phyloP scores from a whole-genome alignment of 2,797 vertebrate species.

The Cyclopterus lumpus region DNA sequence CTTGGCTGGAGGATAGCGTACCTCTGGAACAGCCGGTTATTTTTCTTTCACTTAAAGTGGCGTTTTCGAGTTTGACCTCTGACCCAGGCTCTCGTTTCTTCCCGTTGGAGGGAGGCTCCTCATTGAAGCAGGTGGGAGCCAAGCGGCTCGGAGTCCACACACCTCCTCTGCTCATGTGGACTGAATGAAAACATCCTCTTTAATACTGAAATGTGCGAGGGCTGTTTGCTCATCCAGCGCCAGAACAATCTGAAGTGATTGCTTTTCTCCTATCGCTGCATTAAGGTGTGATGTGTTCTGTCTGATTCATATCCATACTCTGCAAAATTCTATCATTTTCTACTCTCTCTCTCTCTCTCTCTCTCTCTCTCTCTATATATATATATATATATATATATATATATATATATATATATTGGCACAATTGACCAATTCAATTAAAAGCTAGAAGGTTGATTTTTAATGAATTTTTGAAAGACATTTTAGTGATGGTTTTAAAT shows the following conservation, averaged over 20 bases:
- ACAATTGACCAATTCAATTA: neutral
- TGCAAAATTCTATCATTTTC: conserved; percentile 21
- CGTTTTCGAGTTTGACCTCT: conserved; percentile 56
- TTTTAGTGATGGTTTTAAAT: neutral
- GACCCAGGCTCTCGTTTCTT: conserved; percentile 46
- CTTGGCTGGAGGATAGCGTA: conserved; percentile 39
- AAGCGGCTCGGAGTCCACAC: conserved; percentile 7
- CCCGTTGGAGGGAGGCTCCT: conserved; percentile 48
- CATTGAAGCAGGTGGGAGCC: conserved; percentile 49
- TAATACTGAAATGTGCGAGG: conserved; percentile 15
- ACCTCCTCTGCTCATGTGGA: conserved; percentile 39
- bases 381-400: too few species aligned
- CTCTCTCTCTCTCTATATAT: too few species aligned
- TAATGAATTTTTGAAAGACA: neutral
- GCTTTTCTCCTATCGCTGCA: conserved; percentile 37
- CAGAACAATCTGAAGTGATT: conserved; percentile 34
- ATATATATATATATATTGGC: neutral
- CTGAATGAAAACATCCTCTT: conserved; percentile 41
- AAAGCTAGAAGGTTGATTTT: conserved; percentile 1
- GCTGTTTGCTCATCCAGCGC: conserved; percentile 24
- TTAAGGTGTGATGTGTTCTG: neutral
- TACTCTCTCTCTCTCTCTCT: neutral
- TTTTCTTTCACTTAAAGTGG: conserved; percentile 54
- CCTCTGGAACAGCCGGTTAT: conserved; percentile 50
- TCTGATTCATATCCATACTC: conserved; percentile 34